A percentile compares a stretch with the other conserved stretches of the same genome.
Conservation (phyloP, 2,797 vertebrate species). For the Apodemus agrarius region DNA sequence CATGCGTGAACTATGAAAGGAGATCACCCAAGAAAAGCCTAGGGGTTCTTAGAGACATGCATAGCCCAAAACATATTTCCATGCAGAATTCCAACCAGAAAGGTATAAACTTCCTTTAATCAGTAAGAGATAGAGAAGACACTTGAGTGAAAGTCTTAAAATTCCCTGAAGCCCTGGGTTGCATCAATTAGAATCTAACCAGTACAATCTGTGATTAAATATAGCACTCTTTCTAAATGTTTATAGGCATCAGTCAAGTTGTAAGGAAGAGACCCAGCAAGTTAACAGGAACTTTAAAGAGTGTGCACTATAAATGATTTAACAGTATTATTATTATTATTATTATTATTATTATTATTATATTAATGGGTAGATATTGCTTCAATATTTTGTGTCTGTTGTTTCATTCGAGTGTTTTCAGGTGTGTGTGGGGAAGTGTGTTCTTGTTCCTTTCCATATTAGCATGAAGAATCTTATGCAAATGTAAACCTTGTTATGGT, state of each 20-base stretch:
- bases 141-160: neutral
- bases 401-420: neutral
- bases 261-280: neutral
- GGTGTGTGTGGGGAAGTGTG: neutral
- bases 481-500: neutral
- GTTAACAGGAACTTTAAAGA: constrained; percentile 5
- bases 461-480: neutral
- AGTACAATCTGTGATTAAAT: neutral
- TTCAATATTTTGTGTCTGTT: neutral
- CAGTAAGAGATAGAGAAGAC: neutral
- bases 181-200: neutral
- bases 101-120: neutral
- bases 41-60: neutral
- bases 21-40: neutral
- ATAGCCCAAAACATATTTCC: neutral
- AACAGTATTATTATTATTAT: neutral
- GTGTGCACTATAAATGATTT: neutral
- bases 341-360: neutral
- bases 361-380: neutral
- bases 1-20: neutral
- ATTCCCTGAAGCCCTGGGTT: neutral
- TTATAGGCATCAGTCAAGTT: neutral
- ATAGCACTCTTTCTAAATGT: neutral
- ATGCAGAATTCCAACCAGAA: neutral
- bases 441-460: neutral